These are phyloP conservation scores for Odontocolon sp. DNA, from an alignment of 2,888 invertebrate genomes.

Conservation along the genomic window DNA sequence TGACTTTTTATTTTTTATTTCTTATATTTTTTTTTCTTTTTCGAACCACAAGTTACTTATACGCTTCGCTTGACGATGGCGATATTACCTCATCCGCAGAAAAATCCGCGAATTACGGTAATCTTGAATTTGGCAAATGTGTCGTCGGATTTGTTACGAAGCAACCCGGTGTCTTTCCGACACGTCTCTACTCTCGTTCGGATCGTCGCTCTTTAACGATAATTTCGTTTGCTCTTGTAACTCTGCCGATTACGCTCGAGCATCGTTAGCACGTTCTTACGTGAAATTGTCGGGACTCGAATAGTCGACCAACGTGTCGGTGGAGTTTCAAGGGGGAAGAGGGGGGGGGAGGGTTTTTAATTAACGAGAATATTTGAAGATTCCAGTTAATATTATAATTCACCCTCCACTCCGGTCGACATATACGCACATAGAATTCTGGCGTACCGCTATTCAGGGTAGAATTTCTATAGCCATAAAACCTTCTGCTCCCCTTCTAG, in stretches of 20 bases:
- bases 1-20: background rate
- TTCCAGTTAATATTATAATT: background rate
- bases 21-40: background rate
- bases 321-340: background rate
- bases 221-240: too few species aligned
- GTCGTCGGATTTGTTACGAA: background rate
- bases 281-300: too few species aligned
- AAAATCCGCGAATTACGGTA: background rate
- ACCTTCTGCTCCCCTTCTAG: slow-evolving; percentile 51
- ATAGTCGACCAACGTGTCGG: too few species aligned
- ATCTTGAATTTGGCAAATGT: background rate
- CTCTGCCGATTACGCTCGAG: too few species aligned
- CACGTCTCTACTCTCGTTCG: too few species aligned
- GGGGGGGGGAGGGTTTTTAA: background rate
- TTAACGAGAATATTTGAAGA: slow-evolving; percentile 13
- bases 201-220: too few species aligned
- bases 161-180: too few species aligned
- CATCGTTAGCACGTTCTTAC: too few species aligned
- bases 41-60: too few species aligned
- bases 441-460: slow-evolving; percentile 48
- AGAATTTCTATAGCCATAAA: slow-evolving; percentile 56
- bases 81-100: background rate
- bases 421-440: background rate
- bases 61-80: background rate
- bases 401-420: background rate